These are phyloP conservation scores for Kryptopterus vitreolus DNA, from an alignment of 2,797 vertebrate genomes.

Conservation along the genomic window DNA sequence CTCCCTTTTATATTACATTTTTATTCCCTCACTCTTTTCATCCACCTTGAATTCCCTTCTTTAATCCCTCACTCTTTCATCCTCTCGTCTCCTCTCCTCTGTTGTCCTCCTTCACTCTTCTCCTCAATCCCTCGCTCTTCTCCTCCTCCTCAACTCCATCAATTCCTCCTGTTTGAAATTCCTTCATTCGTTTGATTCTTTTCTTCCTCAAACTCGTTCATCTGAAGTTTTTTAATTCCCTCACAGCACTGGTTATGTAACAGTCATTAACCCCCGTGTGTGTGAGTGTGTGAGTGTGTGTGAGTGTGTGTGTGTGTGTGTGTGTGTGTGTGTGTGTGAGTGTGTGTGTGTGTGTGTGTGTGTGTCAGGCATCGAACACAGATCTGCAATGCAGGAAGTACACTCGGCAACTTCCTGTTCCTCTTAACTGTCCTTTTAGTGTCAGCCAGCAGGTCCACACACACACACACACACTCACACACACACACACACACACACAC, in stretches of 20 bases:
- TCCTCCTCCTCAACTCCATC: too few relatives aligned
- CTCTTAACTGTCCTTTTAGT: slow-evolving; percentile 9
- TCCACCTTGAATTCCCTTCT: too few relatives aligned
- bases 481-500: slow-evolving; percentile 45
- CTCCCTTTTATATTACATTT: too few relatives aligned
- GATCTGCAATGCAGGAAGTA: slow-evolving; percentile 39
- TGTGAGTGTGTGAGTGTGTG: too few relatives aligned
- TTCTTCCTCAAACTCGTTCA: background rate
- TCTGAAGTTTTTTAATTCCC: slow-evolving; percentile 37
- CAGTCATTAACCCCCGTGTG: slow-evolving; percentile 30
- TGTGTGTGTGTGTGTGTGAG: too few relatives aligned
- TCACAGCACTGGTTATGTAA: slow-evolving; percentile 50
- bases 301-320: too few relatives aligned
- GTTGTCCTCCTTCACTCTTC: too few relatives aligned
- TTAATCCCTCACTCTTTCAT: too few relatives aligned
- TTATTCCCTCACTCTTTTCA: too few relatives aligned
- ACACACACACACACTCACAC: slow-evolving; percentile 23
- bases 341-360: slow-evolving; percentile 11
- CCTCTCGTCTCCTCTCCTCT: too few relatives aligned
- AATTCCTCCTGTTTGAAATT: too few relatives aligned
- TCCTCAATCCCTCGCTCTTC: too few relatives aligned
- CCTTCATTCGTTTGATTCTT: background rate
- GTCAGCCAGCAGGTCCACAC: slow-evolving; percentile 2
- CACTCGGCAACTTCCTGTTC: slow-evolving; percentile 44
- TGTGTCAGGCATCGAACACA: slow-evolving; percentile 19